Conservation (phyloP, 2,113 vertebrate species). For the Eudyptes chrysolophus region DNA sequence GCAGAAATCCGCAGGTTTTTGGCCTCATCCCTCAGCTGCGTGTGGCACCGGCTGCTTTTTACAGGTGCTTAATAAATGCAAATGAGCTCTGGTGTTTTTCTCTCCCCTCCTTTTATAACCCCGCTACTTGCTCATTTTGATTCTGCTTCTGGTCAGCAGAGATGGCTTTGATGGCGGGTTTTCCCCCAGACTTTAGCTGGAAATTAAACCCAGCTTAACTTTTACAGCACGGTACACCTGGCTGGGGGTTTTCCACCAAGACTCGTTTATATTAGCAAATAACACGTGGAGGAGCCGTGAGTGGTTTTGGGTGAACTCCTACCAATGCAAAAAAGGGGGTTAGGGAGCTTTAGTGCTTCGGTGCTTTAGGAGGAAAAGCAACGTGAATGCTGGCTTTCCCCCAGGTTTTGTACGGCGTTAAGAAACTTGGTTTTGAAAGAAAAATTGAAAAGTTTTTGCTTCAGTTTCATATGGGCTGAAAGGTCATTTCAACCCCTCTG, state of each 20-base stretch:
- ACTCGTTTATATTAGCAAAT: not conserved
- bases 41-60: not conserved
- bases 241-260: not conserved
- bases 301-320: not conserved
- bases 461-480: not conserved
- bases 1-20: not conserved
- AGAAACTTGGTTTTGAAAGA: not conserved
- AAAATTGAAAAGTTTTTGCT: not conserved
- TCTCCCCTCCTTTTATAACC: not conserved
- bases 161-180: not conserved
- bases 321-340: not conserved
- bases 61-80: slow-evolving; percentile 13
- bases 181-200: not conserved
- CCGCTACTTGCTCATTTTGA: not conserved
- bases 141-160: not conserved
- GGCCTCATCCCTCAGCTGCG: not conserved
- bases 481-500: not conserved
- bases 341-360: not conserved
- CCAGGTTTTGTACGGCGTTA: not conserved
- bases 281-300: not conserved
- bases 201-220: slow-evolving; percentile 4
- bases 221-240: not conserved
- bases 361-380: not conserved
- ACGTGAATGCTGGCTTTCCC: not conserved
- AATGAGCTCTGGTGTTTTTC: not conserved